These are phyloP conservation scores for Noctua fimbriata DNA, from an alignment of 2,888 invertebrate species.

Conservation along the genomic window DNA sequence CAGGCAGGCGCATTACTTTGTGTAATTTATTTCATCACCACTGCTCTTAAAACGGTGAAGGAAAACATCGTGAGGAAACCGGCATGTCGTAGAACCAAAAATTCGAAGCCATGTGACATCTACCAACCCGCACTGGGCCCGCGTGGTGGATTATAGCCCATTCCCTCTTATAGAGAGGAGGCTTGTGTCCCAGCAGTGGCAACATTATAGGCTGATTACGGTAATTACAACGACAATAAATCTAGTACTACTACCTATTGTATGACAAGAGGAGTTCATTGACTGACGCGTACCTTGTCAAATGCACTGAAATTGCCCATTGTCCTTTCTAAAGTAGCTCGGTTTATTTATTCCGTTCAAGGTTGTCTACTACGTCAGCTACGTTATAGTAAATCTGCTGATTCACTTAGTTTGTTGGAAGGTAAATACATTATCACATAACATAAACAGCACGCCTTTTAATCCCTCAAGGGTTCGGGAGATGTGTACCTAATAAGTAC, in stretches of 20 bases:
- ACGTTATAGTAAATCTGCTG: conserved; percentile 8
- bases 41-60: too few relatives aligned
- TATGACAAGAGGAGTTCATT: conserved; percentile 42
- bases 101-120: too few relatives aligned
- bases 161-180: too few relatives aligned
- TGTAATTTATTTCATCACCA: too few relatives aligned
- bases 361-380: conserved; percentile 34
- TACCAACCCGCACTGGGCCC: too few relatives aligned
- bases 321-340: conserved; percentile 56
- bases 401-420: not conserved
- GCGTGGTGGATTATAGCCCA: too few relatives aligned
- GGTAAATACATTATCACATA: not conserved
- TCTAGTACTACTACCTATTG: not conserved
- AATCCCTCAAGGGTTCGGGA: not conserved
- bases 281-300: conserved; percentile 34
- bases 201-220: too few relatives aligned
- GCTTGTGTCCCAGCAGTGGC: too few relatives aligned
- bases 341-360: conserved; percentile 39
- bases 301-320: conserved; percentile 26
- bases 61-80: too few relatives aligned
- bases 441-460: not conserved
- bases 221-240: not conserved
- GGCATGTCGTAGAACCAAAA: too few relatives aligned
- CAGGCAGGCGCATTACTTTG: too few relatives aligned
- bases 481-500: not conserved